Evolutionary conservation across 2,797 vertebrate genomes (phyloP).

Genomic region (Cirrhinus mrigala): DNA sequence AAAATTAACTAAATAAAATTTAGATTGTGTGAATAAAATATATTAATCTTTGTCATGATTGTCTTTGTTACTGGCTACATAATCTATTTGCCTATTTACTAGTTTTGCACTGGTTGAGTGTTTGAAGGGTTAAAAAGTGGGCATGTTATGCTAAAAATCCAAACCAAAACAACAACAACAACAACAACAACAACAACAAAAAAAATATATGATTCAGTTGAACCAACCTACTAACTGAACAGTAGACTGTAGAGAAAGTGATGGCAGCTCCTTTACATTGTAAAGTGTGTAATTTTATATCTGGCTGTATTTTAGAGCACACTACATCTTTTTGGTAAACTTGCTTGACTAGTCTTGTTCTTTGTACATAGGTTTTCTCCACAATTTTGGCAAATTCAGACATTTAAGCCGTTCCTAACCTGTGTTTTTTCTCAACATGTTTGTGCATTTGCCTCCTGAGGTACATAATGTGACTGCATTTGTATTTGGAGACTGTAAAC

Average conservation of each 20-base stretch:
- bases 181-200: too few species aligned
- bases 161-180: too few species aligned
- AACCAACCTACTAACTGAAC: not conserved
- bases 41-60: not conserved
- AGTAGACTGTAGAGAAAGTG: not conserved
- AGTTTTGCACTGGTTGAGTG: not conserved
- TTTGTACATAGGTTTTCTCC: not conserved
- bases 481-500: conserved; percentile 34
- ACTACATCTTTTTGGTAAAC: not conserved
- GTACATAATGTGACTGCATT: not conserved
- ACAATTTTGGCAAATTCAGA: not conserved
- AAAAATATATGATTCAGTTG: not conserved
- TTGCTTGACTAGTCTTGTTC: not conserved
- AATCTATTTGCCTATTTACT: not conserved
- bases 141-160: not conserved
- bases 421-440: not conserved
- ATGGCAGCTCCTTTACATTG: not conserved
- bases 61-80: too few species aligned
- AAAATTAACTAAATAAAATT: not conserved
- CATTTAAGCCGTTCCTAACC: not conserved
- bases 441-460: not conserved
- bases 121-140: not conserved
- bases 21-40: not conserved
- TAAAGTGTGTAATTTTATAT: not conserved
- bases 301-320: not conserved